Conservation (phyloP, 2,797 vertebrate genomes). For the Enteromius viviparus region DNA sequence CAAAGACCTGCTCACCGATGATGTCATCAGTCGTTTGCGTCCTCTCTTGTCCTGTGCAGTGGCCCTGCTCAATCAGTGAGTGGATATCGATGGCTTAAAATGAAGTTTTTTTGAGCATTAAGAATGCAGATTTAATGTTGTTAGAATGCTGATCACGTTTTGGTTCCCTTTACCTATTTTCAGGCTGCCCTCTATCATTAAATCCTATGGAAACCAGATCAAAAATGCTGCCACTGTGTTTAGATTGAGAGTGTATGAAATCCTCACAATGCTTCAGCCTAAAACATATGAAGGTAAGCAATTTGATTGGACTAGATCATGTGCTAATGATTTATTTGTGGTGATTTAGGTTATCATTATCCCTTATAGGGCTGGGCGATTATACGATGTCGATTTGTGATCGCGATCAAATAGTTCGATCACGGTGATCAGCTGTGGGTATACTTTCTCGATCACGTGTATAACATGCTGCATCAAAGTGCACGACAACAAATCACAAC, state of each 20-base stretch:
- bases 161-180: constrained; percentile 59
- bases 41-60: constrained; percentile 85
- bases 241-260: constrained; percentile 88
- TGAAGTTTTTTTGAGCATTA: not conserved
- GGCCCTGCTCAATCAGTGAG: constrained; percentile 87
- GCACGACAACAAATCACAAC: too few species aligned
- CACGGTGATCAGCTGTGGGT: too few species aligned
- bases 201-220: constrained; percentile 82
- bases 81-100: constrained; percentile 36
- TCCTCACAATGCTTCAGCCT: constrained; percentile 85
- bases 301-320: not conserved
- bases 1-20: constrained; percentile 84
- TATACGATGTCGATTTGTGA: too few species aligned
- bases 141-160: not conserved
- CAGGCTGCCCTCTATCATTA: constrained; percentile 82
- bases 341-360: not conserved
- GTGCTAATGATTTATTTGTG: not conserved
- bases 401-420: too few species aligned
- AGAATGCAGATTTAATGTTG: not conserved
- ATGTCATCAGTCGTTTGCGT: constrained; percentile 82
- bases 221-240: constrained; percentile 79
- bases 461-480: too few species aligned
- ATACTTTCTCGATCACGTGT: too few species aligned
- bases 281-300: constrained; percentile 86
- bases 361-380: too few species aligned